Conservation (phyloP, 53 echinoderm and acorn worm genomes). For the Henricia sp. region DNA sequence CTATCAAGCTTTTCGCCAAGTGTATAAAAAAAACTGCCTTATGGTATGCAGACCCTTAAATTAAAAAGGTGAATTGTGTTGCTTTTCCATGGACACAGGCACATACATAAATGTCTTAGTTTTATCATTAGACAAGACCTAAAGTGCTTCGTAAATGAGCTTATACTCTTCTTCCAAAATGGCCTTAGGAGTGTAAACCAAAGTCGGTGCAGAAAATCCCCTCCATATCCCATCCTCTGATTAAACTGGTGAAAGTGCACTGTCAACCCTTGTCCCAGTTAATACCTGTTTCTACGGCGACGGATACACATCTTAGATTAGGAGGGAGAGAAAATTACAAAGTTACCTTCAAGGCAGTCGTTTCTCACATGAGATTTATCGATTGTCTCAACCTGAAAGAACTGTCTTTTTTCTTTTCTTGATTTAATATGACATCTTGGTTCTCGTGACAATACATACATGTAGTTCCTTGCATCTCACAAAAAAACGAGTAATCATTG, state of each 20-base stretch:
- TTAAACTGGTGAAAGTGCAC: not conserved
- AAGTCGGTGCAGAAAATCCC: not conserved
- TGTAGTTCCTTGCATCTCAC: too few relatives aligned
- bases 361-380: not conserved
- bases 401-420: not conserved
- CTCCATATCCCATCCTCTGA: not conserved
- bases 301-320: too few relatives aligned
- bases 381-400: not conserved
- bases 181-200: not conserved
- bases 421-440: too few relatives aligned
- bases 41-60: too few relatives aligned
- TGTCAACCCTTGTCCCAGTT: not conserved
- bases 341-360: not conserved
- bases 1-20: too few relatives aligned
- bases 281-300: too few relatives aligned
- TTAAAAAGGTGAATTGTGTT: not conserved
- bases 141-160: too few relatives aligned
- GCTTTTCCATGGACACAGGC: not conserved
- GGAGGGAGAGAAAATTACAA: too few relatives aligned
- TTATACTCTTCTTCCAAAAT: not conserved
- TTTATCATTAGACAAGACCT: too few relatives aligned
- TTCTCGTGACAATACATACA: too few relatives aligned
- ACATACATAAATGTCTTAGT: not conserved
- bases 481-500: too few relatives aligned
- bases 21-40: too few relatives aligned